Conservation (phyloP, 2,888 invertebrate genomes). For the Eupithecia pulchellata region DNA sequence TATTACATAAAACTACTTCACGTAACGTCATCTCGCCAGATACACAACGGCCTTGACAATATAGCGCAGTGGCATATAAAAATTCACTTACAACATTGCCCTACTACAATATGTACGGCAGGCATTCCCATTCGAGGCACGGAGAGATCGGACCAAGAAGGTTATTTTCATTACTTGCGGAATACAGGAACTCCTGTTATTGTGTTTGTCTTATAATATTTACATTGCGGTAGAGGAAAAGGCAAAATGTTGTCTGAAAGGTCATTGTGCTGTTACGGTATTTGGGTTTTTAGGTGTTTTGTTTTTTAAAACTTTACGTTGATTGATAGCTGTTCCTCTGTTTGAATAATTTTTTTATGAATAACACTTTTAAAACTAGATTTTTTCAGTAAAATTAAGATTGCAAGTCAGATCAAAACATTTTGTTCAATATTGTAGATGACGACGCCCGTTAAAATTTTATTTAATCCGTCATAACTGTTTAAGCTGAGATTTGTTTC, state of each 20-base stretch:
- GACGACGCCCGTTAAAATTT: too few species aligned
- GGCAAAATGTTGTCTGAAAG: conserved; percentile 20
- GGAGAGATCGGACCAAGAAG: conserved; percentile 45
- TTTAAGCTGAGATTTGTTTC: too few species aligned
- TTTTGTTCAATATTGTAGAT: too few species aligned
- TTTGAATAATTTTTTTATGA: not conserved
- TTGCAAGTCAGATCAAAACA: not conserved
- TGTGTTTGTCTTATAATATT: conserved; percentile 50
- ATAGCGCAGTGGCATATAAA: conserved; percentile 44
- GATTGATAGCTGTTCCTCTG: not conserved
- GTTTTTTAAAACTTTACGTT: not conserved
- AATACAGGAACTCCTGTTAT: conserved; percentile 47
- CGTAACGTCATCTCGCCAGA: not conserved
- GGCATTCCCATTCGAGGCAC: conserved; percentile 52
- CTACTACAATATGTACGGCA: conserved; percentile 54
- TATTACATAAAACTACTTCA: not conserved
- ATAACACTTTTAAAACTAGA: too few species aligned
- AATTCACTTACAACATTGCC: conserved; percentile 50
- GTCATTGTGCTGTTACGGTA: conserved; percentile 12
- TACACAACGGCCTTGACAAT: conserved; percentile 30
- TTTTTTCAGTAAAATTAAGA: not conserved
- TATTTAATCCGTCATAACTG: too few species aligned
- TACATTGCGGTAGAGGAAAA: conserved; percentile 39
- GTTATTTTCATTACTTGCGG: conserved; percentile 54
- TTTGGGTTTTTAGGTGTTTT: not conserved